These are phyloP conservation scores for Orgyia antiqua DNA, from an alignment of 2,888 invertebrate species.

Conservation along the genomic window DNA sequence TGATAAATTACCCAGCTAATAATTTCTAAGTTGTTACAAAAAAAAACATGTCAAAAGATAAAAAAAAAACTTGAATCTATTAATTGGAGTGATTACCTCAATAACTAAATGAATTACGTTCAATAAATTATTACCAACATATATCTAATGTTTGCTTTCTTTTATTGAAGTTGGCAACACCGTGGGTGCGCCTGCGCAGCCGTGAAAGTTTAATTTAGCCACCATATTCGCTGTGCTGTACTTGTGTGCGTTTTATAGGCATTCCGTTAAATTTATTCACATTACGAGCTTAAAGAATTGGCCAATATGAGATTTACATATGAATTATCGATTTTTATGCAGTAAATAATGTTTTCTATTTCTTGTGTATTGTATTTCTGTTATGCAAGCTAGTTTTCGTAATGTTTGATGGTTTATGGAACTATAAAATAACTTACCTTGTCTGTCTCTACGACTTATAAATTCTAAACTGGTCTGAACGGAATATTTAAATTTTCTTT, in stretches of 20 bases:
- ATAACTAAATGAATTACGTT: conserved; percentile 30
- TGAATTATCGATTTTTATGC: conserved; percentile 19
- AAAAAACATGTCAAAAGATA: too few species aligned
- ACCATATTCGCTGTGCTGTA: conserved; percentile 22
- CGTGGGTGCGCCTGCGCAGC: conserved; percentile 25
- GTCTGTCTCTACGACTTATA: too few species aligned
- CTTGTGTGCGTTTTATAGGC: conserved; percentile 17
- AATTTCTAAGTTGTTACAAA: too few species aligned
- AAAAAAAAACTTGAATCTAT: not conserved
- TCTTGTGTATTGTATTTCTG: conserved; percentile 1
- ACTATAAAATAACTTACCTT: too few species aligned
- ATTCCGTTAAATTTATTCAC: conserved; percentile 21
- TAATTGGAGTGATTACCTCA: conserved; percentile 22
- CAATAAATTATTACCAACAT: conserved; percentile 35
- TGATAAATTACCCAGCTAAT: too few species aligned
- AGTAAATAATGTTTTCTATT: conserved; percentile 9
- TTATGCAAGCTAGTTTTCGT: conserved; percentile 4
- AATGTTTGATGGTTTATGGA: too few species aligned
- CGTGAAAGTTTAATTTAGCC: conserved; percentile 35
- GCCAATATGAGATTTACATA: conserved; percentile 22
- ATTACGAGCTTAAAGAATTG: conserved; percentile 12
- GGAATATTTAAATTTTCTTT: too few species aligned
- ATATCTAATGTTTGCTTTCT: conserved; percentile 39
- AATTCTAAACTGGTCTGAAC: too few species aligned
- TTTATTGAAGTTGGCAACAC: conserved; percentile 36